Percentiles rank a stretch among this genome's conserved stretches.
Evolutionary conservation across 2,113 vertebrate species (phyloP).

Genomic region (Columba livia): DNA sequence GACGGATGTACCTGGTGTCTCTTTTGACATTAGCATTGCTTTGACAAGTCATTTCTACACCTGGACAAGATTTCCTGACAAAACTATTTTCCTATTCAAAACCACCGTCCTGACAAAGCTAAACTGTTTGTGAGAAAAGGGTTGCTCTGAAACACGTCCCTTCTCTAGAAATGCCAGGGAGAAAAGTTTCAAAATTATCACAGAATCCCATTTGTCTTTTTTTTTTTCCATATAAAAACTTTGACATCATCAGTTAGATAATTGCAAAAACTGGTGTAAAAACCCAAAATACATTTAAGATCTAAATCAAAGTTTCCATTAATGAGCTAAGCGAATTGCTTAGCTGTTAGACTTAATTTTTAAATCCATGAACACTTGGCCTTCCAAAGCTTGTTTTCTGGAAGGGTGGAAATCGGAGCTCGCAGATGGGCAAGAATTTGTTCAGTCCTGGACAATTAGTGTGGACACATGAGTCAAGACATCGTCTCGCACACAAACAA

Average conservation of each 20-base stretch:
- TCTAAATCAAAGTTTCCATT: neutral
- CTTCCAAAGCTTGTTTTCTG: neutral
- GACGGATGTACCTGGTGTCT: neutral
- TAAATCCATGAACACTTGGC: neutral
- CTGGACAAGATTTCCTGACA: neutral
- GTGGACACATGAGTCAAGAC: neutral
- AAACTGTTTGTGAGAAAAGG: neutral
- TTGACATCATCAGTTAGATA: neutral
- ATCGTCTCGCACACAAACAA: neutral
- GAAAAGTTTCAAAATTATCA: neutral
- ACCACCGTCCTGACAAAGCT: neutral
- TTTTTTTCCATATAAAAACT: neutral
- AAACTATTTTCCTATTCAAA: neutral
- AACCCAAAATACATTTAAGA: neutral
- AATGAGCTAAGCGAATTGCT: neutral
- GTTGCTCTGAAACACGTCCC: neutral
- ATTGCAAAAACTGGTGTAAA: neutral
- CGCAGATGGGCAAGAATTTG: neutral
- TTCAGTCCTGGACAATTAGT: neutral
- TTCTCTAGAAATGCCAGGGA: neutral
- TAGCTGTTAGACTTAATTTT: neutral
- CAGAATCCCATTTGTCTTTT: neutral
- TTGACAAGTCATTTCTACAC: neutral
- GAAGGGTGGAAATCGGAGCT: neutral
- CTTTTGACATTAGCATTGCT: neutral